Conservation (phyloP, 2,113 vertebrate species). For the Percopsis transmontana region DNA sequence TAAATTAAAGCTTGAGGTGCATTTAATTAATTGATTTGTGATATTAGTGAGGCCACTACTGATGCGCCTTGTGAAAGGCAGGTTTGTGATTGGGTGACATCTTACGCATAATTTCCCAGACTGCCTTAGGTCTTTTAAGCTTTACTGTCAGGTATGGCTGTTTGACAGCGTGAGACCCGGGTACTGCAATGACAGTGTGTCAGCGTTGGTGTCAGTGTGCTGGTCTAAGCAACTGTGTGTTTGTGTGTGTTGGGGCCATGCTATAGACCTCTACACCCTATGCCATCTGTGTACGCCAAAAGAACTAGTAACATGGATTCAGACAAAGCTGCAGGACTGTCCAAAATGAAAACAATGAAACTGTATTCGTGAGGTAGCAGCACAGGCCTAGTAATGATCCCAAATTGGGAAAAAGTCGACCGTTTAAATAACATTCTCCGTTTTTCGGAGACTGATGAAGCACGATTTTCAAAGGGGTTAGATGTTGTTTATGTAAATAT, state of each 20-base stretch:
- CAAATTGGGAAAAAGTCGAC: conserved; percentile 59
- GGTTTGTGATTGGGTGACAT: conserved; percentile 9
- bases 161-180: conserved; percentile 49
- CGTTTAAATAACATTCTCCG: not conserved
- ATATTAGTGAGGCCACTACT: conserved; percentile 2
- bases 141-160: conserved; percentile 49
- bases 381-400: no score
- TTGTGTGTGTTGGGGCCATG: not conserved
- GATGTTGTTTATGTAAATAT: conserved; percentile 43
- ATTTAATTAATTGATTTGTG: not conserved
- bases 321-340: conserved; percentile 68
- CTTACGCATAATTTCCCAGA: conserved; percentile 18
- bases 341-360: conserved; percentile 60
- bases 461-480: conserved; percentile 52
- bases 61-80: not conserved
- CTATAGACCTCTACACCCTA: conserved; percentile 10
- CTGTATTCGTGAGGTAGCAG: no score
- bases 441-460: conserved; percentile 20
- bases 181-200: conserved; percentile 22
- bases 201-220: conserved; percentile 19
- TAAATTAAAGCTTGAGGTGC: no score
- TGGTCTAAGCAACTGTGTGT: not conserved
- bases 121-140: conserved; percentile 33
- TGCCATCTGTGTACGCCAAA: conserved; percentile 61
- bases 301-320: conserved; percentile 58